Evolutionary conservation across 1,140 invertebrate genomes (phyloP).

Genomic region (Gryon sp.): DNA sequence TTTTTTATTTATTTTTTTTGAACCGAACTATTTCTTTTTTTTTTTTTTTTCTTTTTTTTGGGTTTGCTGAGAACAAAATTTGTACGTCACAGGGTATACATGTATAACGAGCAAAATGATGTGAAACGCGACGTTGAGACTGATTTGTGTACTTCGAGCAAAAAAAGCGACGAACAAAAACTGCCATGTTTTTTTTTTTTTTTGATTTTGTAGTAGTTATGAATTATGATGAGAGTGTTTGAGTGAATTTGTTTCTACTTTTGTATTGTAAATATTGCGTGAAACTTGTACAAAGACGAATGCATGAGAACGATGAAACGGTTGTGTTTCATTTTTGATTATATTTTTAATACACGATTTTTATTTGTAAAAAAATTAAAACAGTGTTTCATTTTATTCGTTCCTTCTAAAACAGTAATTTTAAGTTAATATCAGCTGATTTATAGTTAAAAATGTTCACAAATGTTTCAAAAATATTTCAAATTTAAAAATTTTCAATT

Average conservation of each 20-base stretch:
- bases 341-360: slow-evolving; percentile 70
- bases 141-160: slow-evolving; percentile 67
- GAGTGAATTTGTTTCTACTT: slow-evolving; percentile 1
- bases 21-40: too few relatives aligned
- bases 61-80: too few relatives aligned
- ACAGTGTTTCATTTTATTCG: slow-evolving; percentile 1
- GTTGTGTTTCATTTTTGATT: slow-evolving; percentile 49
- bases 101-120: slow-evolving; percentile 44
- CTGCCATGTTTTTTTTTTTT: slow-evolving; percentile 58
- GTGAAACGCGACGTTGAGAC: slow-evolving; percentile 39
- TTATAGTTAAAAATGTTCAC: too few relatives aligned
- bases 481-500: too few relatives aligned
- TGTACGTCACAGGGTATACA: slow-evolving; percentile 49
- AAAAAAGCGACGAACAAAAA: too few relatives aligned
- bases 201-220: slow-evolving; percentile 65
- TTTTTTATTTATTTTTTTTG: too few relatives aligned
- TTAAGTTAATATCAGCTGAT: neutral
- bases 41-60: too few relatives aligned
- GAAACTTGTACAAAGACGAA: slow-evolving; percentile 67
- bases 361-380: slow-evolving; percentile 50
- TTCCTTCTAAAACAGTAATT: neutral
- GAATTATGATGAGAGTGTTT: slow-evolving; percentile 72
- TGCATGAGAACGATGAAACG: slow-evolving; percentile 26
- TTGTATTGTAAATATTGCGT: slow-evolving; percentile 72
- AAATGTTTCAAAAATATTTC: too few relatives aligned